phyloP scores from a whole-genome alignment of 1,140 invertebrate species.

The Bombus picipes region DNA sequence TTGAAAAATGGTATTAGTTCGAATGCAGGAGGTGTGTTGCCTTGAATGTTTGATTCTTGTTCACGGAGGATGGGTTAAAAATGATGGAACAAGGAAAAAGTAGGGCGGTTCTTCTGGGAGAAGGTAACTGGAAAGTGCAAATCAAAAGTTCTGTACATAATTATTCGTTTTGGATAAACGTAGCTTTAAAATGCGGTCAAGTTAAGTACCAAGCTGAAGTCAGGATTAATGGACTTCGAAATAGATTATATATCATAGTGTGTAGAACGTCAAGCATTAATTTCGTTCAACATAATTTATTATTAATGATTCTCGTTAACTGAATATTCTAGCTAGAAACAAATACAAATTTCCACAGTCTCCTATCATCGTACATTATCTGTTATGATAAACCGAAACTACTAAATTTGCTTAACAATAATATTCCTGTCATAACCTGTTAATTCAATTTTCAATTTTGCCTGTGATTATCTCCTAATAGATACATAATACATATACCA shows the following conservation, averaged over 20 bases:
- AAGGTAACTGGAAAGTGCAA: background rate
- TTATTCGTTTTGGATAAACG: background rate
- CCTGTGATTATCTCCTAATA: too few species aligned
- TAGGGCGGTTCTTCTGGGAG: too few species aligned
- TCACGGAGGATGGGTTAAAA: background rate
- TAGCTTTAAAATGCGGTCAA: background rate
- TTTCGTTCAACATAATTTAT: background rate
- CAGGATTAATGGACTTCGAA: background rate
- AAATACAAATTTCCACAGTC: too few species aligned
- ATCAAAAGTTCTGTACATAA: background rate
- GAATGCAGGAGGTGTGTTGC: background rate
- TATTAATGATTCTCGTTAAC: background rate
- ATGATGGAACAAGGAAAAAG: background rate
- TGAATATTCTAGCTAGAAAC: too few species aligned
- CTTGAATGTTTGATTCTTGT: background rate
- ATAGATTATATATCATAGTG: background rate
- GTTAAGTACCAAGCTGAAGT: background rate
- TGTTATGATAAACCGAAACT: background rate
- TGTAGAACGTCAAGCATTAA: background rate
- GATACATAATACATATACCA: background rate
- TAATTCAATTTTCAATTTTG: background rate
- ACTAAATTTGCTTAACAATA: background rate
- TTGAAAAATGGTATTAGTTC: conserved; percentile 1
- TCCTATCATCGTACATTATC: background rate
- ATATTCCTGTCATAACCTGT: background rate